phyloP scores from a whole-genome alignment of 1,140 invertebrate species.

The Chelonus insularis region DNA sequence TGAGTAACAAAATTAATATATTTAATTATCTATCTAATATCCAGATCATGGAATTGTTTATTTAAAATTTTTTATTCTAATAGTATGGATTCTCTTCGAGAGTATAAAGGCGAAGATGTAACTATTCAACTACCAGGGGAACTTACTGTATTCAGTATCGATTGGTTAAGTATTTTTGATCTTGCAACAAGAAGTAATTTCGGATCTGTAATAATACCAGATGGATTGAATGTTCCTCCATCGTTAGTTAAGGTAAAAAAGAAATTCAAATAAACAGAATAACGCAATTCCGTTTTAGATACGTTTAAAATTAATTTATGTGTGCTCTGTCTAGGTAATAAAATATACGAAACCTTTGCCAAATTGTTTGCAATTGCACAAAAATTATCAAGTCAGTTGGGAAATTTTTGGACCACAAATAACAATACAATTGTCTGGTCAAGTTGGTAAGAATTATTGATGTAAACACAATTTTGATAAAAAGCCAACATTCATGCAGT shows the following conservation, averaged over 20 bases:
- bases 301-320: slow-evolving; percentile 8
- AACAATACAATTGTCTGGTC: slow-evolving; percentile 83
- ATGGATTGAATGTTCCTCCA: slow-evolving; percentile 83
- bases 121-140: slow-evolving; percentile 80
- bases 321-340: slow-evolving; percentile 47
- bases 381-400: slow-evolving; percentile 83
- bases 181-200: slow-evolving; percentile 71
- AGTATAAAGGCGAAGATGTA: slow-evolving; percentile 76
- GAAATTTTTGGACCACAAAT: slow-evolving; percentile 88
- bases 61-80: slow-evolving; percentile 8
- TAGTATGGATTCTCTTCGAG: slow-evolving; percentile 72
- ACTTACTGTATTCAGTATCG: slow-evolving; percentile 78
- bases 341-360: slow-evolving; percentile 67
- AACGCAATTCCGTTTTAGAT: background rate
- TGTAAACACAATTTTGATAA: background rate
- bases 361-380: slow-evolving; percentile 85
- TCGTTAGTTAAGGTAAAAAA: slow-evolving; percentile 68
- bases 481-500: background rate
- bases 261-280: no score
- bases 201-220: slow-evolving; percentile 78
- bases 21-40: background rate
- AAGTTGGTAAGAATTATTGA: slow-evolving; percentile 61
- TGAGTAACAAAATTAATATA: slow-evolving; percentile 61
- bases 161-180: slow-evolving; percentile 86
- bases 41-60: background rate